Evolutionary conservation across 2,113 vertebrate species (phyloP).

Genomic region (Catharus minimus): DNA sequence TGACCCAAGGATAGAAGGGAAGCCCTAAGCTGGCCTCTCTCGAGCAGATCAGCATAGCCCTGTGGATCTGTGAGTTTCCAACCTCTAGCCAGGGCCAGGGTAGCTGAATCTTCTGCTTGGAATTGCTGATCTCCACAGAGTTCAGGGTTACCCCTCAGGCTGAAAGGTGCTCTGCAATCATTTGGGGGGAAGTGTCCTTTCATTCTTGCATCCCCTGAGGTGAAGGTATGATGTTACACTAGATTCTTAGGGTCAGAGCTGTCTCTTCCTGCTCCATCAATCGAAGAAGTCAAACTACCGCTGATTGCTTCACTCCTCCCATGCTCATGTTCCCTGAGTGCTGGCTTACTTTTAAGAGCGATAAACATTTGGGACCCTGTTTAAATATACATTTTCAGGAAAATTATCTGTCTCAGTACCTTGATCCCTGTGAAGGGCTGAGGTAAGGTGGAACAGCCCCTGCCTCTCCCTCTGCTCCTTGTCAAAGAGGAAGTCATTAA

Average conservation of each 20-base stretch:
- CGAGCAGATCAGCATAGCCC: not conserved
- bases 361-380: not conserved
- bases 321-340: not conserved
- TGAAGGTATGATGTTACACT: constrained; percentile 13
- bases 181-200: not conserved
- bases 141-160: not conserved
- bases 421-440: not conserved
- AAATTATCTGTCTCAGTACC: not conserved
- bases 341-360: not conserved
- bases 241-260: not conserved
- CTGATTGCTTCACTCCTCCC: not conserved
- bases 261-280: not conserved
- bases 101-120: not conserved
- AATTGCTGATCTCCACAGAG: not conserved
- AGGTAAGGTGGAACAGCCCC: not conserved
- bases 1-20: not conserved
- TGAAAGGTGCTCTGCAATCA: not conserved
- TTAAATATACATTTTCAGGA: not conserved
- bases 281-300: not conserved
- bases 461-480: not conserved
- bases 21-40: not conserved
- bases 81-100: not conserved
- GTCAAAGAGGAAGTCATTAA: not conserved
- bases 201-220: not conserved
- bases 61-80: not conserved